A percentile compares a stretch with the other conserved stretches of the same genome.
These are phyloP conservation scores for Rattus rattus DNA, from an alignment of 2,113 vertebrate genomes.

Conservation along the genomic window DNA sequence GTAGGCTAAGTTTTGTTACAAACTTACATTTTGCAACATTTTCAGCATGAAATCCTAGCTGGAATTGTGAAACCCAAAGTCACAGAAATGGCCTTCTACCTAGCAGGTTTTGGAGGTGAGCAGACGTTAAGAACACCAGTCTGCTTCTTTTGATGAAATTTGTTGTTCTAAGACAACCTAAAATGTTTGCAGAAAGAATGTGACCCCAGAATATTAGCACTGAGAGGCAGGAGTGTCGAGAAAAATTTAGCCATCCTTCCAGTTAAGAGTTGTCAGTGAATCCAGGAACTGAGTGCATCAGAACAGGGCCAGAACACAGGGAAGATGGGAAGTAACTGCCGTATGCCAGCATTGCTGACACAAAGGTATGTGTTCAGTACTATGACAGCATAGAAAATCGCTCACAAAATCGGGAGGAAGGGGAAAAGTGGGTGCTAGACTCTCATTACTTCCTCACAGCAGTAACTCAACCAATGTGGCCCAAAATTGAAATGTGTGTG, in stretches of 20 bases:
- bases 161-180: background rate
- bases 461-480: background rate
- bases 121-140: too few species aligned
- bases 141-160: conserved; percentile 15
- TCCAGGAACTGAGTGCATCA: background rate
- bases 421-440: background rate
- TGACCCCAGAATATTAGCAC: background rate
- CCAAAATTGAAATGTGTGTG: background rate
- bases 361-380: background rate
- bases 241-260: background rate
- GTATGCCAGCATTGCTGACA: background rate
- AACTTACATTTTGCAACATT: background rate
- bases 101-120: background rate
- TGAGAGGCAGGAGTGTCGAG: background rate
- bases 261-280: background rate
- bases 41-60: background rate
- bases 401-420: background rate
- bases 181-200: background rate
- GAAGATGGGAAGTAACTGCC: background rate
- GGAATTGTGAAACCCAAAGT: conserved; percentile 5
- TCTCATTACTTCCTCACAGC: background rate
- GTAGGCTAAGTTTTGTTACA: background rate
- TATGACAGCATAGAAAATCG: background rate
- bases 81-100: background rate
- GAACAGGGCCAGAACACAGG: background rate